Percentiles rank a stretch among this genome's conserved stretches.
These are phyloP conservation scores for Caenorhabditis tropicalis DNA, from an alignment of 1,140 invertebrate species.

Conservation along the genomic window DNA sequence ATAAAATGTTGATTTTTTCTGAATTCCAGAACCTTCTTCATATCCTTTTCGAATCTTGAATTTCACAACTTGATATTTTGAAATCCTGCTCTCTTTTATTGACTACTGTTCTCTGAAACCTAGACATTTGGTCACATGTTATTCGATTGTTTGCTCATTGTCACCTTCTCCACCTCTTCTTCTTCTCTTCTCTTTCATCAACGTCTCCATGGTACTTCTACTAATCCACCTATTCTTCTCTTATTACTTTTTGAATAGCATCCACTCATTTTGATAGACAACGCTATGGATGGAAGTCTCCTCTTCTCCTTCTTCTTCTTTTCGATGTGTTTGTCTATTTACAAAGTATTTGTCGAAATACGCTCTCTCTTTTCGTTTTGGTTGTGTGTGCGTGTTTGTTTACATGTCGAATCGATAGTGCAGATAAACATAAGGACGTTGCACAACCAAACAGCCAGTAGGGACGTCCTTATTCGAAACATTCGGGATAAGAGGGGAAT, in stretches of 20 bases:
- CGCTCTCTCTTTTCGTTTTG: neutral
- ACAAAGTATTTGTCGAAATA: conserved; percentile 21
- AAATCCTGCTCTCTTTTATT: neutral
- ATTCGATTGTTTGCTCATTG: neutral
- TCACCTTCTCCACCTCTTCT: neutral
- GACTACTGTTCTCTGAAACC: neutral
- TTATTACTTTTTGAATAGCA: neutral
- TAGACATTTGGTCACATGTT: conserved; percentile 9
- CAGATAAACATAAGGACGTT: conserved; percentile 42
- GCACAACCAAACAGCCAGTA: neutral
- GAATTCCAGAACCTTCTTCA: neutral
- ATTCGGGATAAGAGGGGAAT: neutral
- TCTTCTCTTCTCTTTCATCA: no score
- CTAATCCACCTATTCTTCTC: neutral
- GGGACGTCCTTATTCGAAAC: neutral
- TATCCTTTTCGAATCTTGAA: neutral
- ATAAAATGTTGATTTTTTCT: no score
- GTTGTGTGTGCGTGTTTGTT: conserved; percentile 7
- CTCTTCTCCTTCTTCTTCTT: neutral
- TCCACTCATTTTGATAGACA: neutral
- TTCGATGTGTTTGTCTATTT: conserved; percentile 41
- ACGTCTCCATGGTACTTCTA: neutral
- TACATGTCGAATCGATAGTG: conserved; percentile 44
- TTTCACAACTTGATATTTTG: neutral
- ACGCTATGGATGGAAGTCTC: neutral